Conservation (phyloP, 2,113 vertebrate species). For the Aplodontia rufa region DNA sequence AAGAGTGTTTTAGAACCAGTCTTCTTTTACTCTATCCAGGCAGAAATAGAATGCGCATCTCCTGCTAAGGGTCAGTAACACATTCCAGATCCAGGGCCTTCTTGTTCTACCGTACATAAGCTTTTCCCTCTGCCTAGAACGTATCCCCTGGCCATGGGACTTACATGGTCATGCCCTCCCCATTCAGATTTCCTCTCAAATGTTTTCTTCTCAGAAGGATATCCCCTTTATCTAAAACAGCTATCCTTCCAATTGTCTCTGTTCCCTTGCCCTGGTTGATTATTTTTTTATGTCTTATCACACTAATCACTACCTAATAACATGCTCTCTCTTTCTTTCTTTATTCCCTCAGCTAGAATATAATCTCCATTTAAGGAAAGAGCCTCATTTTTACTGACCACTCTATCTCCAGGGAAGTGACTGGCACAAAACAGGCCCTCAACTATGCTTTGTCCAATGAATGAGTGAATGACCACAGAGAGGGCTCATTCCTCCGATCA, state of each 20-base stretch:
- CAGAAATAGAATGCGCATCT: neutral
- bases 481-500: neutral
- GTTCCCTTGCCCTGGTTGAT: neutral
- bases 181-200: neutral
- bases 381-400: neutral
- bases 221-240: neutral
- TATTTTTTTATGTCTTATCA: neutral
- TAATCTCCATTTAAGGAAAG: neutral
- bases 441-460: neutral
- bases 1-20: neutral
- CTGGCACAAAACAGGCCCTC: neutral
- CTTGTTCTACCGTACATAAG: neutral
- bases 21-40: neutral
- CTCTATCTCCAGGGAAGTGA: neutral
- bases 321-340: neutral
- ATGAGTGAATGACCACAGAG: neutral
- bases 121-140: neutral
- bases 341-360: neutral
- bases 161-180: neutral
- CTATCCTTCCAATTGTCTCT: neutral
- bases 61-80: neutral
- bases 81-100: neutral
- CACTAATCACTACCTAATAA: neutral
- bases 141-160: fast-evolving
- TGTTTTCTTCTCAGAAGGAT: neutral